Percentiles rank a stretch among this genome's conserved stretches.
Evolutionary conservation across 2,888 invertebrate genomes (phyloP).

Genomic region (Homarus gammarus): DNA sequence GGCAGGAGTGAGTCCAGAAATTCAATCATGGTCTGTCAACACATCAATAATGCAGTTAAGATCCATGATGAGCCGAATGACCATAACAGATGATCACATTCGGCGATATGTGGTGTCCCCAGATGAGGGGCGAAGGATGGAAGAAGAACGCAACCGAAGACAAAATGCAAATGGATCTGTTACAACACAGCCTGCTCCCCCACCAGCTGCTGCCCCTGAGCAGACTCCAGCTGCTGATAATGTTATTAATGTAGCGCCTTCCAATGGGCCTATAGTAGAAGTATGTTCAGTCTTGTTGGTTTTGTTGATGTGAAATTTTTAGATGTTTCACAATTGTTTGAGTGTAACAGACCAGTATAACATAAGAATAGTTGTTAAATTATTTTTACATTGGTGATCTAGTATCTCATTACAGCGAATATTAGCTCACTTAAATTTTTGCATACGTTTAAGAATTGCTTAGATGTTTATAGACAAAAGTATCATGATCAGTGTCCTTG

Average conservation of each 20-base stretch:
- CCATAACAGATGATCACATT: constrained; percentile 71
- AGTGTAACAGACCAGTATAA: background rate
- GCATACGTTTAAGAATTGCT: too few species aligned
- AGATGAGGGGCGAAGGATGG: constrained; percentile 71
- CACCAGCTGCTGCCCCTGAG: constrained; percentile 35
- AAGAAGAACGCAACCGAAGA: constrained; percentile 62
- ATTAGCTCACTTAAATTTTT: too few species aligned
- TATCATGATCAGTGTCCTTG: too few species aligned
- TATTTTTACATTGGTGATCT: too few species aligned
- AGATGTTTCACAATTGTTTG: background rate
- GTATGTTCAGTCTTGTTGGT: constrained; percentile 14
- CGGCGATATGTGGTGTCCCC: constrained; percentile 71
- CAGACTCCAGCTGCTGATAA: constrained; percentile 17
- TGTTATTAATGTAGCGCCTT: constrained; percentile 51
- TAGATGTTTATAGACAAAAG: too few species aligned
- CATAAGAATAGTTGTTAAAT: too few species aligned
- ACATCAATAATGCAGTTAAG: constrained; percentile 73
- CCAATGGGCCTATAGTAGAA: constrained; percentile 61
- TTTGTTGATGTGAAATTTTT: background rate
- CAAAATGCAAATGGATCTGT: constrained; percentile 23
- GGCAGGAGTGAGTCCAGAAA: constrained; percentile 71
- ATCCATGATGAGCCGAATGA: constrained; percentile 72
- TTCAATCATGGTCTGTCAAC: constrained; percentile 73
- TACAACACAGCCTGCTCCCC: constrained; percentile 19
- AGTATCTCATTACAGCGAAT: too few species aligned